Percentiles rank a stretch among this genome's conserved stretches.
phyloP scores from a whole-genome alignment of 2,888 invertebrate genomes.

The Halocaridina rubra region DNA sequence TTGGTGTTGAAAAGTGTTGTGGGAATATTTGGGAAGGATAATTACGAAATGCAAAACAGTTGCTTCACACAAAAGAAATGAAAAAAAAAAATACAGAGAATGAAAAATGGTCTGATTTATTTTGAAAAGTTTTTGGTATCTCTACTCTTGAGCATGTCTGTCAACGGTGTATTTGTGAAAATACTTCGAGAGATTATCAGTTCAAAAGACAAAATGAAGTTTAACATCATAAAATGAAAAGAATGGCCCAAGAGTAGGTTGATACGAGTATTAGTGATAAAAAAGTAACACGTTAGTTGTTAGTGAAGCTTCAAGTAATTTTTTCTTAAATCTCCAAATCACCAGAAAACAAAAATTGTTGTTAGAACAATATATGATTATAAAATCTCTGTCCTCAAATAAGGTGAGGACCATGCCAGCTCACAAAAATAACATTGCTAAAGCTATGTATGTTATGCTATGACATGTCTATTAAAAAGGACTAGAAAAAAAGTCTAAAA shows the following conservation, averaged over 20 bases:
- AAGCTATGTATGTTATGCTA: conserved; percentile 16
- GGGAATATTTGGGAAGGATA: background rate
- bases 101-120: background rate
- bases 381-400: conserved; percentile 22
- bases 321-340: background rate
- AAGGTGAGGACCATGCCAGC: conserved; percentile 37
- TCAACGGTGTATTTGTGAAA: too few species aligned
- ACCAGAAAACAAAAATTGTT: background rate
- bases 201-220: too few species aligned
- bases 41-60: background rate
- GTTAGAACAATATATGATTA: conserved; percentile 21
- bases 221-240: too few species aligned
- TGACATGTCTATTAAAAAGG: conserved; percentile 4
- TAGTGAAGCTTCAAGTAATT: conserved; percentile 13
- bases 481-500: conserved; percentile 16
- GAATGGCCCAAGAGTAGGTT: conserved; percentile 29
- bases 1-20: background rate
- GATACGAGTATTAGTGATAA: background rate
- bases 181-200: too few species aligned
- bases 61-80: conserved; percentile 4
- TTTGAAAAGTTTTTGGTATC: background rate
- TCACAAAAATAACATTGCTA: conserved; percentile 4
- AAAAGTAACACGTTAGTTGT: background rate
- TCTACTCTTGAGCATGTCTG: background rate
- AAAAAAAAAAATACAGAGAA: conserved; percentile 1